A percentile compares a stretch with the other conserved stretches of the same genome.
phyloP scores from a whole-genome alignment of 2,797 vertebrate species.

The Florisuga fusca region DNA sequence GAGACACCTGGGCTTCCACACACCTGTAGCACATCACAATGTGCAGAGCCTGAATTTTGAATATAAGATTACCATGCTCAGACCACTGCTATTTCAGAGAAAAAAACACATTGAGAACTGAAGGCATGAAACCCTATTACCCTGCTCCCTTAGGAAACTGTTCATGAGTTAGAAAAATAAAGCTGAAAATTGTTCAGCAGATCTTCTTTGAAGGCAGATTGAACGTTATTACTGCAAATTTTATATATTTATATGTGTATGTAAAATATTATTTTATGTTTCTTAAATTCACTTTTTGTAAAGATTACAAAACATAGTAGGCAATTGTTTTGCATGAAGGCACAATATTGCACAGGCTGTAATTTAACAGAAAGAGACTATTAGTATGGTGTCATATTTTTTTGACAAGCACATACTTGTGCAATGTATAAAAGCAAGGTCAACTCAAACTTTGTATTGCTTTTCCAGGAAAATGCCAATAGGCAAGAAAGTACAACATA shows the following conservation, averaged over 20 bases:
- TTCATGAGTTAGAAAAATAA: neutral
- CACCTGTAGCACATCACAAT: accelerated
- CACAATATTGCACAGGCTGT: neutral
- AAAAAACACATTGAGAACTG: neutral
- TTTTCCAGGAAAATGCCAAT: neutral
- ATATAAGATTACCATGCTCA: neutral
- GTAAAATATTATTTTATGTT: neutral
- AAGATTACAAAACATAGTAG: neutral
- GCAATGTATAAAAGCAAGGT: neutral
- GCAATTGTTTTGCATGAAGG: neutral
- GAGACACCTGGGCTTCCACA: neutral
- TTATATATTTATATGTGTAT: neutral
- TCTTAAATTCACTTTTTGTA: neutral
- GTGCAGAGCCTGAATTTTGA: neutral
- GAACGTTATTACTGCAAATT: neutral
- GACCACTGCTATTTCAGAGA: accelerated
- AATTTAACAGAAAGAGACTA: neutral
- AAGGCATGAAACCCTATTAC: neutral
- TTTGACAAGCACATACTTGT: neutral
- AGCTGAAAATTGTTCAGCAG: neutral
- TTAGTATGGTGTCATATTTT: neutral
- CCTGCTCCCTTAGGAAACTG: neutral
- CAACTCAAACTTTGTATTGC: neutral
- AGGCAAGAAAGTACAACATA: neutral
- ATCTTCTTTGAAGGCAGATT: neutral